Evolutionary conservation across 2,888 invertebrate genomes (phyloP), one percentile per base, ranked within the genome.

Genomic region (Xanthostigma xanthostigma): DNA sequence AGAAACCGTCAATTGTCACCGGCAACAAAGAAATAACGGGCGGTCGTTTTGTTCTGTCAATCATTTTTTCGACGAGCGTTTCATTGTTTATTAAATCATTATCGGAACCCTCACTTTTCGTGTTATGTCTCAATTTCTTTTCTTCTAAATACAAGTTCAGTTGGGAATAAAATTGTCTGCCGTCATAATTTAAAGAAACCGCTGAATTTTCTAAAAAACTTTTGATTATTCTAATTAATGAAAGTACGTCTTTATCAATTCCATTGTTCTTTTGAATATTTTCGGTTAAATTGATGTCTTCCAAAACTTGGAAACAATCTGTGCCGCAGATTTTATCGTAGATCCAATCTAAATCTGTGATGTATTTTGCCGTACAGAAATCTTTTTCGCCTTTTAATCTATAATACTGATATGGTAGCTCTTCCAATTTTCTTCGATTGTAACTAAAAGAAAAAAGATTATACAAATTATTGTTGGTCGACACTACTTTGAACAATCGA

Each of bases 81-180:
- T 67, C 53, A 63, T 65, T 53, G 36, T 50, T 39, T n/a, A 53
- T 49, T 9, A 61, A 51, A 51, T 55, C 57, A 14, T 56, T 55
- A 50, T 60, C 58, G 42, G 52, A 55, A 36, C 54, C 51, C 49
- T 58, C 58, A 50, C 54, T 56, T 50, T 63, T 61, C 39, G 59
- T 51, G 51, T 58, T 60, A 17, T 57, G 57, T 49, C 61, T 61
- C 64, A 64, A 49, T 49, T 57, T 53, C 53, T 64, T 64, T 17
- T 63, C 63, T 53, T 68, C 65, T 50, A 75, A 56, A 60, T 68
- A 75, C 56, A 64, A 67, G 60, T 69, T 75, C 53, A 83, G 67
- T 53, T 89, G 78, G 3, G 88, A 79, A 58, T 82, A 86, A 58
- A 91, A 80, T 65, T 92, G 91, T 58, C 81, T 73, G 36, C 87